Evolutionary conservation across 1,140 invertebrate genomes (phyloP), one percentile per base, ranked within the genome.

Genomic region (Heliothis virescens): DNA sequence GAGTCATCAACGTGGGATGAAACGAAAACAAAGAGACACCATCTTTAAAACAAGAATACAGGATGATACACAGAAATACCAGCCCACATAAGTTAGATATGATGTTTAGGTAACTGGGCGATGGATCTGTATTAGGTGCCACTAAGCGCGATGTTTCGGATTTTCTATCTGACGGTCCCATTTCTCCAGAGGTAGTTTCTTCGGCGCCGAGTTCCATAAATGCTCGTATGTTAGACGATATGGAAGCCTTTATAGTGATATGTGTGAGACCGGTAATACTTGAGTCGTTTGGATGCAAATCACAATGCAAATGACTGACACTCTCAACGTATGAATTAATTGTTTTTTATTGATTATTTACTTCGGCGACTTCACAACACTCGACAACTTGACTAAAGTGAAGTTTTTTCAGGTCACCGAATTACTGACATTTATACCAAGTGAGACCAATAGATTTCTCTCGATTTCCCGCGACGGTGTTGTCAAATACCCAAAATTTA

Each of bases 1-100:
- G 65, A 57, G 90, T 82, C 93, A 94, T 94, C 12, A 90, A 79
- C 13, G 82, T 91, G 7, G 94, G 94, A 83, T 95, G 94, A 84
- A 94, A 95, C 29, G 94, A 91, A 84, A 95, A 95, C 26, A 95
- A 84, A 15, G 85, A 69, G n/a, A 87, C 86, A 12, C 90, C 93
- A 81, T 90, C 78, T 62, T 84, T 85, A 79, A 95, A 94, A 82
- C 91, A 91, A 65, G 92, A 92, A 69, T 92, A 95, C 74, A 84
- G 74, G 13, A 95, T 89, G 71, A 94, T 91, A 7, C 85, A 88
- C 47, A 85, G 83, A 83, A 91, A 91, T 29, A 92, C 47, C 3
- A 92, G 15, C 2, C 89, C 87, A 79, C 90, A 89, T 57, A 90
- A 47, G 62, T 94, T 94, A 65, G 88, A 91, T 26, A 89, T 26